Percentiles rank a stretch among this genome's conserved stretches.
These are phyloP conservation scores for Saguinus imperator DNA, from an alignment of 2,113 vertebrate species.

Conservation along the genomic window DNA sequence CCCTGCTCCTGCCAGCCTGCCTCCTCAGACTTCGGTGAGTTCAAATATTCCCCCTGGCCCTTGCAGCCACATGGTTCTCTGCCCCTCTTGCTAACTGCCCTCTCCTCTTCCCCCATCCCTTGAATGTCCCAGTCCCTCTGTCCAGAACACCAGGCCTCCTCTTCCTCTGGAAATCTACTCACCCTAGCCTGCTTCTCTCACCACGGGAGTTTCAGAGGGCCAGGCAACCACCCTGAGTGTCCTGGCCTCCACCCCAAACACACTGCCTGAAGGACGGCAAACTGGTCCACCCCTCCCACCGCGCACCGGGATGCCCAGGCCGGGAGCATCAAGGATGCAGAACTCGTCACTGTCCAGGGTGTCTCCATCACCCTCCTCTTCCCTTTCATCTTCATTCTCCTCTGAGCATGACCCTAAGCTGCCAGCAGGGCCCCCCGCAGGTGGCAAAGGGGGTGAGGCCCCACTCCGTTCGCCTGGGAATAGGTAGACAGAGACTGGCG, in stretches of 20 bases:
- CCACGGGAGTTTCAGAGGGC: not conserved
- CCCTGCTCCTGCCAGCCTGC: not conserved
- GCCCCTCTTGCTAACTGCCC: not conserved
- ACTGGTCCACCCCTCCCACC: not conserved
- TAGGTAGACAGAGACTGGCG: conserved; percentile 91
- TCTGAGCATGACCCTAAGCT: conserved; percentile 21
- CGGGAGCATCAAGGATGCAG: conserved; percentile 94
- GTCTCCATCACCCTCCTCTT: conserved; percentile 82
- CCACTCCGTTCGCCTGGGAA: conserved; percentile 89
- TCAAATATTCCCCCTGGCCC: not conserved
- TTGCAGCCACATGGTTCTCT: not conserved
- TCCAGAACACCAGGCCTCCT: not conserved
- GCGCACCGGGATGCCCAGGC: conserved; percentile 92
- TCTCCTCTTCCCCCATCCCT: not conserved
- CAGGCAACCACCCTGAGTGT: not conserved
- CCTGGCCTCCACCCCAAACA: too few species aligned
- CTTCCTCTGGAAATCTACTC: not conserved
- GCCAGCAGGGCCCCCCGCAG: conserved; percentile 53
- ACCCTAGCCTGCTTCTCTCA: not conserved
- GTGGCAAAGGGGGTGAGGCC: conserved; percentile 59
- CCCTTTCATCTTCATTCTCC: conserved; percentile 60
- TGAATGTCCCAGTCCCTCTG: not conserved
- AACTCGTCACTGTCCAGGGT: conserved; percentile 94
- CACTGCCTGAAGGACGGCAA: too few species aligned
- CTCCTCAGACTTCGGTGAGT: not conserved